Evolutionary conservation across 2,888 invertebrate species (phyloP), one percentile per base, ranked within the genome.

Genomic region (Habroteleia sp.): DNA sequence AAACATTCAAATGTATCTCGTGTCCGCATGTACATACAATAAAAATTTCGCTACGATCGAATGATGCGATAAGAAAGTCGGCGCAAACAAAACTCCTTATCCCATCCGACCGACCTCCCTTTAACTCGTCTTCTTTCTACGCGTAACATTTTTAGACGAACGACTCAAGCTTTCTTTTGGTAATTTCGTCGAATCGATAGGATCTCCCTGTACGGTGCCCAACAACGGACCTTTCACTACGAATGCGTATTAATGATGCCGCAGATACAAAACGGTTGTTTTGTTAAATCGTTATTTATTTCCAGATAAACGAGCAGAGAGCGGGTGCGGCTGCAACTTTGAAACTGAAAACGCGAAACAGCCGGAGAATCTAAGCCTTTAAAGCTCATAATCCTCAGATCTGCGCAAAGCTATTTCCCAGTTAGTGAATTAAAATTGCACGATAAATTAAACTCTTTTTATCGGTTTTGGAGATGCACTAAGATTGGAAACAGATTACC

Each of bases 351-450:
- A 79, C 77, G 76, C 52, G 62, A 73, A 80, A 79, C 75, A 74
- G 58, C 48, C 72, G 31, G 33, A 3, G 35, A 63, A 20, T 16
- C 60, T 71, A 66, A 62, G 60, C 48, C 63, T 71, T 77, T 60
- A 42, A 80, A 80, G 65, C 77, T 76, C 72, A 73, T 79, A 80
- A 82, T 82, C 82, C 79, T 39, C 41, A 44, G 68, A 31, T 63
- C 50, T 63, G 60, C 33, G 27, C 76, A 37, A 48, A 68, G 37
- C 54, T 20, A 52, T 68, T 75, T 17, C 37, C 50, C 35, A 31
- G 50, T 46, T 42, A 56, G 27, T 75, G 76, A 82, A 81, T 83
- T 80, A 80, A 83, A 80, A 80, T 80, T 66, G 58, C 69, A 62
- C 63, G 65, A 68, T 75, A 65, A 74, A 75, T 74, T 63, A 63